A percentile compares a stretch with the other conserved stretches of the same genome.
Conservation (phyloP, 2,888 invertebrate genomes). For the Chorisops tibialis region DNA sequence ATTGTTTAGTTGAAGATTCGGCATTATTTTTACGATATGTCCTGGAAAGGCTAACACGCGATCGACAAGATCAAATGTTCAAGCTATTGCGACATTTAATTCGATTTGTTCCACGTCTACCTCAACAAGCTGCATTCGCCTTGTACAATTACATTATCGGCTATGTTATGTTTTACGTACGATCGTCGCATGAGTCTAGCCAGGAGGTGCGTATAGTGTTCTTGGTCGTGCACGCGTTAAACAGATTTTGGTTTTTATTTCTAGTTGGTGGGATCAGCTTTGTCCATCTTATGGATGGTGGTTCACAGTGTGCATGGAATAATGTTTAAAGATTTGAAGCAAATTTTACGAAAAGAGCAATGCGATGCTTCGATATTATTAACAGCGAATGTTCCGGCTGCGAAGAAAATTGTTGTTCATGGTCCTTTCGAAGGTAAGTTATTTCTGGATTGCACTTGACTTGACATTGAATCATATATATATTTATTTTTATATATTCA, state of each 20-base stretch:
- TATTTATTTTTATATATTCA: conserved; percentile 50
- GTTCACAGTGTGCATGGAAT: conserved; percentile 98
- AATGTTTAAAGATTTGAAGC: conserved; percentile 99
- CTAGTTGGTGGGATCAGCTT: conserved; percentile 82
- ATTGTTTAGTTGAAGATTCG: conserved; percentile 96
- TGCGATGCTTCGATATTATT: conserved; percentile 96
- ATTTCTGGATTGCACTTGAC: no score
- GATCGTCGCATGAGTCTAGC: conserved; percentile 93
- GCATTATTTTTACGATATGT: conserved; percentile 94
- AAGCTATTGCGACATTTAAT: conserved; percentile 88
- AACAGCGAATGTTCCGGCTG: conserved; percentile 98
- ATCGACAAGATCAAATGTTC: conserved; percentile 92
- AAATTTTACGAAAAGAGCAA: conserved; percentile 96
- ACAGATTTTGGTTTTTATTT: neutral
- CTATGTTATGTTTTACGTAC: conserved; percentile 98
- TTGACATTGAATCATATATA: neutral
- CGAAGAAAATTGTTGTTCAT: conserved; percentile 97
- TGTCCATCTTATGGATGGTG: conserved; percentile 97
- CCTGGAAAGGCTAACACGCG: conserved; percentile 88
- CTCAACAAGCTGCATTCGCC: conserved; percentile 96
- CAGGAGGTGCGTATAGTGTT: conserved; percentile 59
- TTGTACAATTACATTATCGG: conserved; percentile 98
- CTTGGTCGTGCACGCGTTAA: neutral
- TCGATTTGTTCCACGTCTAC: conserved; percentile 86
- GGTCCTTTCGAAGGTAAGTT: conserved; percentile 60